Evolutionary conservation across 2,113 vertebrate species (phyloP).

Genomic region (Miniopterus natalensis): DNA sequence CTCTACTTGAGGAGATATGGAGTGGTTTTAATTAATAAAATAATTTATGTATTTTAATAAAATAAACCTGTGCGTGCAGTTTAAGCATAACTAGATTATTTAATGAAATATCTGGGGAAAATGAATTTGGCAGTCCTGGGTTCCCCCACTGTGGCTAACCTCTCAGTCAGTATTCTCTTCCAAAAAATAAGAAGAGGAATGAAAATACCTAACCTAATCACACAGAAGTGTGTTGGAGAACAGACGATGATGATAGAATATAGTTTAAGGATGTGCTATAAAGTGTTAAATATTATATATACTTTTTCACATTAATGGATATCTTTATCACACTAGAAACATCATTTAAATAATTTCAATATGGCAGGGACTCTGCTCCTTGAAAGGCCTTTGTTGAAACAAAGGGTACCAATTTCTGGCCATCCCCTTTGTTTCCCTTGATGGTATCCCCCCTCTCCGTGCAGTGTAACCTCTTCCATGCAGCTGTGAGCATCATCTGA

Average conservation of each 20-base stretch:
- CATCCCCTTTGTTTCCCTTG: neutral
- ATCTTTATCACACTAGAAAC: neutral
- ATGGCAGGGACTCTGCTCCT: neutral
- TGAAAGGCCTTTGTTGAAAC: neutral
- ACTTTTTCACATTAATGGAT: neutral
- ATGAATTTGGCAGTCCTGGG: neutral
- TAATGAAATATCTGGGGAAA: neutral
- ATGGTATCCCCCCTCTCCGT: neutral
- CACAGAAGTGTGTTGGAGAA: neutral
- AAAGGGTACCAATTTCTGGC: neutral
- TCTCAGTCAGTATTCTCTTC: neutral
- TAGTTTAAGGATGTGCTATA: neutral
- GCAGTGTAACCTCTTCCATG: neutral
- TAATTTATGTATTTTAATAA: conserved; percentile 4
- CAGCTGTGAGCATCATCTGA: neutral
- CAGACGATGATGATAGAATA: neutral
- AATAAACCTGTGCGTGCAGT: neutral
- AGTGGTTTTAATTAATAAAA: conserved; percentile 30
- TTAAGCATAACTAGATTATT: neutral
- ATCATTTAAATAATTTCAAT: neutral
- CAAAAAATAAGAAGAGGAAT: neutral
- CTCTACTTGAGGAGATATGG: neutral
- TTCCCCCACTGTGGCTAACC: neutral
- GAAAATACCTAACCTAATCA: neutral
- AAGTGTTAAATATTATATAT: neutral